Percentiles rank a stretch among this genome's conserved stretches.
phyloP scores from a whole-genome alignment of 1,140 invertebrate genomes.

The Pogonus chalceus region DNA sequence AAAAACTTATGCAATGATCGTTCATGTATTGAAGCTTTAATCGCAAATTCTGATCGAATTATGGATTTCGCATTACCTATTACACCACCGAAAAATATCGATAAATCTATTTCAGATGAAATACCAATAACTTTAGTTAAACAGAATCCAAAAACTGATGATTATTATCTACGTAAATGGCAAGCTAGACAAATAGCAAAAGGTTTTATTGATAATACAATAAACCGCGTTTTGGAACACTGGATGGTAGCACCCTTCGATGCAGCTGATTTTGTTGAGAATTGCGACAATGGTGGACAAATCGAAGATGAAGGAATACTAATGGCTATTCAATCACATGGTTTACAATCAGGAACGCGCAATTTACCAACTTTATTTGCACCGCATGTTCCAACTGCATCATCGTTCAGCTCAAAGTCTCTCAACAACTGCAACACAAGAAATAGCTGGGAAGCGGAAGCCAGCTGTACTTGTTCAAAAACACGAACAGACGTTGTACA shows the following conservation, averaged over 20 bases:
- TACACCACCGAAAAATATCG: conserved; percentile 16
- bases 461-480: conserved; percentile 18
- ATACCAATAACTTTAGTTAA: conserved; percentile 26
- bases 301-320: conserved; percentile 55
- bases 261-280: conserved; percentile 43
- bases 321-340: conserved; percentile 52
- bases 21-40: conserved; percentile 21
- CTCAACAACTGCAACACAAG: conserved; percentile 9
- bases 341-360: conserved; percentile 36
- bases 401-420: conserved; percentile 14
- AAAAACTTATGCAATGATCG: conserved; percentile 19
- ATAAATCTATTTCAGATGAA: conserved; percentile 24
- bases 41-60: conserved; percentile 23
- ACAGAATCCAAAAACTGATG: conserved; percentile 31
- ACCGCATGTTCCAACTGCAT: conserved; percentile 18
- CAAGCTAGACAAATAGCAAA: conserved; percentile 58
- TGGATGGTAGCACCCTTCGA: conserved; percentile 45
- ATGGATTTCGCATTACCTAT: conserved; percentile 21
- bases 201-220: conserved; percentile 60
- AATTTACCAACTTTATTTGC: background rate
- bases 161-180: conserved; percentile 48
- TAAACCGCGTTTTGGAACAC: conserved; percentile 55
- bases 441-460: conserved; percentile 1
- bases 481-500: conserved; percentile 11
- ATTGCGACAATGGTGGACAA: conserved; percentile 42